Percentiles rank a stretch among this genome's conserved stretches.
Evolutionary conservation across 2,888 invertebrate species (phyloP).

Genomic region (Dryocosmus kuriphilus): DNA sequence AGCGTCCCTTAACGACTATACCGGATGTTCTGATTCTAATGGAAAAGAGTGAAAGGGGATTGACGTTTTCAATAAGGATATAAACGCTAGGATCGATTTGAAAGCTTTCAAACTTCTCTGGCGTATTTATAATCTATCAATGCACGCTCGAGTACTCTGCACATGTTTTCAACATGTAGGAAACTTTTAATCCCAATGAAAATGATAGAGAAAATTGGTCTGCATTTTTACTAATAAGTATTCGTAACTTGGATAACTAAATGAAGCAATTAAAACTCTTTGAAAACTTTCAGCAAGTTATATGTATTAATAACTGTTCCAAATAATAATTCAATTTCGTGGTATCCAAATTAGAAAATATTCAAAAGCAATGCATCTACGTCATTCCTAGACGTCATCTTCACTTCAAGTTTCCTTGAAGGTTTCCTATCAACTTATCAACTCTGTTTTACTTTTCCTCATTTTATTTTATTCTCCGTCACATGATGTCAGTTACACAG

Average conservation of each 20-base stretch:
- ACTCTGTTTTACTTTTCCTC: background rate
- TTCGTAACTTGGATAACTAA: too few relatives aligned
- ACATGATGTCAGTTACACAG: conserved; percentile 11
- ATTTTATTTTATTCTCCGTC: conserved; percentile 24
- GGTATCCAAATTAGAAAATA: background rate
- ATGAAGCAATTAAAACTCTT: too few relatives aligned
- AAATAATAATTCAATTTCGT: background rate
- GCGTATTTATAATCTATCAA: background rate
- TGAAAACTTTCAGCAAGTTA: too few relatives aligned
- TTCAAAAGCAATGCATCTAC: background rate
- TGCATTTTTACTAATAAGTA: background rate
- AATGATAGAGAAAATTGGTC: background rate
- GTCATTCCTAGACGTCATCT: background rate
- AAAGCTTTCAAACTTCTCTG: background rate
- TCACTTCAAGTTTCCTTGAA: background rate
- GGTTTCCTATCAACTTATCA: background rate
- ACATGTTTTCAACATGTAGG: background rate
- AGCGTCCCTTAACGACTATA: background rate
- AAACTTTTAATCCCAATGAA: background rate
- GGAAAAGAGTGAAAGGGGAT: background rate
- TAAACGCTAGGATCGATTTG: background rate
- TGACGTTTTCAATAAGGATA: conserved; percentile 1
- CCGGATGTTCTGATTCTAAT: background rate
- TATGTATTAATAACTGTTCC: too few relatives aligned
- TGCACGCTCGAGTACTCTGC: background rate